These are phyloP conservation scores for Columba janthina DNA, from an alignment of 2,113 vertebrate genomes.

Conservation along the genomic window DNA sequence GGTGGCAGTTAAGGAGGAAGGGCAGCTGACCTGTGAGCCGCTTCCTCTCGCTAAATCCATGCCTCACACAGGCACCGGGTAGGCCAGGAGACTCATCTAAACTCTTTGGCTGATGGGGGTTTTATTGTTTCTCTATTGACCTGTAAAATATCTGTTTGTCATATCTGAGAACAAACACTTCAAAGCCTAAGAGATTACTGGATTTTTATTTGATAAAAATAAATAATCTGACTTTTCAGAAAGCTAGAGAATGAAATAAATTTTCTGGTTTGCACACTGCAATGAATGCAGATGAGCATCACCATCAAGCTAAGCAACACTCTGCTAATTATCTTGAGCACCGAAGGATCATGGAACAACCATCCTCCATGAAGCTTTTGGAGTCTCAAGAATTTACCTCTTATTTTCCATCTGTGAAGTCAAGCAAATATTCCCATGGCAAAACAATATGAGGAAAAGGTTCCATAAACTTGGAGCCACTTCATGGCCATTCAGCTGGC, in stretches of 20 bases:
- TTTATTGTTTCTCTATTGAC: neutral
- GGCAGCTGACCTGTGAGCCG: neutral
- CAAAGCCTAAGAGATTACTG: neutral
- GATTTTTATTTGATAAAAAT: neutral
- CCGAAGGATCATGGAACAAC: neutral
- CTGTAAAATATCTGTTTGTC: neutral
- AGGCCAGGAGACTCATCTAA: neutral
- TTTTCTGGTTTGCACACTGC: neutral
- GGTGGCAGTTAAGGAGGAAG: neutral
- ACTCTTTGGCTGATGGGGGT: neutral
- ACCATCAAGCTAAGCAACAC: neutral
- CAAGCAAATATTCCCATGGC: neutral
- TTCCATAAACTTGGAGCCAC: neutral
- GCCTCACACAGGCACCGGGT: neutral
- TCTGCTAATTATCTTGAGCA: neutral
- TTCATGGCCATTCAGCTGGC: neutral
- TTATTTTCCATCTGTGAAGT: neutral
- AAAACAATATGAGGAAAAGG: neutral
- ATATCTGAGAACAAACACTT: neutral
- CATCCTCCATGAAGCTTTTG: neutral
- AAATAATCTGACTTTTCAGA: neutral
- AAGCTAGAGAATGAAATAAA: neutral
- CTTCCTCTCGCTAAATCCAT: neutral
- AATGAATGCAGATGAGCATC: neutral
- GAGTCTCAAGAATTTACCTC: neutral